These are phyloP conservation scores for Caenorhabditis drosophilae DNA, from an alignment of 2,888 invertebrate species.

Conservation along the genomic window DNA sequence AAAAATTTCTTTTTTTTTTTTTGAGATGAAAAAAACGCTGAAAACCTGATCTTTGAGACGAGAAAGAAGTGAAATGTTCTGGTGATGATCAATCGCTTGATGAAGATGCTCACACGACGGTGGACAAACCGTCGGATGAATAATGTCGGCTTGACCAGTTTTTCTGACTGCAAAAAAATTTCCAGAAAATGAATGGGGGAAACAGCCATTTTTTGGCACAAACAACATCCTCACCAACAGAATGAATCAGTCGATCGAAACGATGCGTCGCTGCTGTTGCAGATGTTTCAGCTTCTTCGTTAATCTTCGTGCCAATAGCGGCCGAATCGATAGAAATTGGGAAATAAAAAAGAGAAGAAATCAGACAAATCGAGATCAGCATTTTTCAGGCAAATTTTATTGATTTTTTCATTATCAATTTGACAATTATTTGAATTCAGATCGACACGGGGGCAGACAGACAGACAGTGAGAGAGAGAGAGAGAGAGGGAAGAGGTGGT, in stretches of 20 bases:
- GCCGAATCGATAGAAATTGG: not conserved
- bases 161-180: slow-evolving; percentile 25
- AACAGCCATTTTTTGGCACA: too few species aligned
- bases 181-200: not conserved
- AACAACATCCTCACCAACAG: slow-evolving; percentile 16
- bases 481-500: not conserved
- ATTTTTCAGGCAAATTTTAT: too few species aligned
- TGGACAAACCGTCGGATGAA: slow-evolving; percentile 51
- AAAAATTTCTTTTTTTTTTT: not conserved
- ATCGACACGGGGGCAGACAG: too few species aligned
- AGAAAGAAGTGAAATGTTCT: slow-evolving; percentile 4
- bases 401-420: too few species aligned
- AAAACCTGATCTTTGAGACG: not conserved
- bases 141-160: slow-evolving; percentile 34
- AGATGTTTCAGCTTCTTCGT: slow-evolving; percentile 1
- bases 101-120: slow-evolving; percentile 49
- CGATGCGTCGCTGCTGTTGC: slow-evolving; percentile 1
- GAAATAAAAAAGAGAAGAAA: slow-evolving; percentile 1
- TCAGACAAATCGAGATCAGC: not conserved
- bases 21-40: not conserved
- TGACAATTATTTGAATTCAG: too few species aligned
- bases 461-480: not conserved
- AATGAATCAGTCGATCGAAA: slow-evolving; percentile 16
- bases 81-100: slow-evolving; percentile 19
- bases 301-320: not conserved